Evolutionary conservation across 1,140 invertebrate species (phyloP), one percentile per base, ranked within the genome.

Genomic region (Orius insidiosus): DNA sequence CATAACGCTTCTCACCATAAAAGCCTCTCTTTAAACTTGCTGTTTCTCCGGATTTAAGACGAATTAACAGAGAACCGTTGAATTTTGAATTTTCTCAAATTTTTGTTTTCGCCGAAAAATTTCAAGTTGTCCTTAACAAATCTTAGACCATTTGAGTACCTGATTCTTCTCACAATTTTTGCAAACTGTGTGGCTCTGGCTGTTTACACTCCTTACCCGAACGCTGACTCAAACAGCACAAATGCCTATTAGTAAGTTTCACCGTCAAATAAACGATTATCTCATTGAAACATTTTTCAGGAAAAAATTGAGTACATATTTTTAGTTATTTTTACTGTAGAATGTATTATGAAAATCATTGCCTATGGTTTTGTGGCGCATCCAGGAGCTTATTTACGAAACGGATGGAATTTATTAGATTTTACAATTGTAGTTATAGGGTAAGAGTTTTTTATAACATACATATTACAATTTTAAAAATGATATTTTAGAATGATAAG

Each of bases 391-490:
- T 99, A 98, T 71, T 75, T 99, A 55, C 72, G 95, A 57, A 98
- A 95, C 69, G 90, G 89, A 55, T 98, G 95, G 95, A 99, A 99
- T 69, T 76, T 97, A 59, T 75, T 99, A 63, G 96, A 98, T 83
- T 99, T 99, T 74, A 88, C 92, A 56, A 99, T 98, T 62, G 95
- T 98, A 63, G 87, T 98, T 59, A 97, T 99, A 67, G 95, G 95
- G 92, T 90, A 71, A 80, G 75, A 31, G 3, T 47, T 8, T 31
- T 42, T 39, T 42, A 11, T 4, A 43, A 31, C 33, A 14, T n/a
- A n/a, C n/a, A 46, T 16, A 15, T 36, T 5, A 15, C 3, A n/a
- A 36, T 4, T 36, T n/a, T 10, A n/a, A n/a, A n/a, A n/a, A n/a
- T n/a, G n/a, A n/a, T n/a, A n/a, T 75, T 74, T 50, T 73, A 97